Base-by-base conservation (phyloP, 2,888 invertebrate species). In the Elysia crispata region DNA sequence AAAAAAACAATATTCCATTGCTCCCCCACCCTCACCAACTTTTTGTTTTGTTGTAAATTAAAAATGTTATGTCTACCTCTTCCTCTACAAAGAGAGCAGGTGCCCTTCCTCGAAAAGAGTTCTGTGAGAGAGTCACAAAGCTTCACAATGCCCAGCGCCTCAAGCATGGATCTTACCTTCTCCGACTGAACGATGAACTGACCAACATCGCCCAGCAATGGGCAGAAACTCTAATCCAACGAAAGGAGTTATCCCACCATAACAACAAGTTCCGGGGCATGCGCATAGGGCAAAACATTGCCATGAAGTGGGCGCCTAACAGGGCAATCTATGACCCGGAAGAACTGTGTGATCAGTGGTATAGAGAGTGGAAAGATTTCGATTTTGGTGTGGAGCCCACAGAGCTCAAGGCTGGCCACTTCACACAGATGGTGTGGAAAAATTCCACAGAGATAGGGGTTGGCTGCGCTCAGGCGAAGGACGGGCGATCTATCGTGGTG, bases 351-450 rank as follows among this genome's bases (percentile, higher is more conserved):
- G 73, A 79, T 74, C 73, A 73, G 62, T 79, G 79, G 79, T 79
- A 79, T 66, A 25, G 54, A n/a, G 79, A 79, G 54, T 62, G 64
- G n/a, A n/a, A 74, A 20, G 66, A 73, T 31, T 72, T 54, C 30
- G 54, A 74, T 49, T 79, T 79, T 31, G 67, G 64, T 3, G 66
- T 64, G 66, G 79, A 79, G 23, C 79, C 79, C 0, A 66, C 73
- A 20, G 66, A 69, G 1, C 62, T 79, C 0, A 79, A 62, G 67
- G 25, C 75, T 83, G 97, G 96, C 20, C 97, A 97, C 90, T 97
- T 97, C 89, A 95, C 96, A 0, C 97, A 97, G 93, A 94, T 97
- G 92, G 94, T 97, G 31, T 97, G 97, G 96, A 95, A 95, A 85
- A 94, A 94, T 70, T 95, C 95, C 79, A 94, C 94, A 75, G 94